A percentile compares a stretch with the other conserved stretches of the same genome.
Conservation (phyloP, 2,113 vertebrate species). For the Melanostigma gelatinosum region DNA sequence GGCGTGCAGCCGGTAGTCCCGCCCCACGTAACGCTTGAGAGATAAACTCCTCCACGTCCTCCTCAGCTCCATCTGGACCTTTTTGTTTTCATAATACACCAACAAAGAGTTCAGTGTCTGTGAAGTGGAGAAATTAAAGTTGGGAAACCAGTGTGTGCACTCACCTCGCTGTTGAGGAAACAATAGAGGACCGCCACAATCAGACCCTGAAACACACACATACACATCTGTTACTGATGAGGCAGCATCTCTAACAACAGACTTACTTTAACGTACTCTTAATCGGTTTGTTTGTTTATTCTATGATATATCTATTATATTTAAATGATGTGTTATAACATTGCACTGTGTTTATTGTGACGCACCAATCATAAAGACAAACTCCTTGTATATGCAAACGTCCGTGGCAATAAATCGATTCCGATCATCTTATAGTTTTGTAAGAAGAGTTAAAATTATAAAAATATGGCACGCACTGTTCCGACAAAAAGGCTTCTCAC, state of each 20-base stretch:
- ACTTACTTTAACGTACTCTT: too few species aligned
- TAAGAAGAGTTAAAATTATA: not conserved
- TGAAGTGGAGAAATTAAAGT: not conserved
- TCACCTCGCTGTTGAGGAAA: constrained; percentile 93
- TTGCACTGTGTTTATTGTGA: too few species aligned
- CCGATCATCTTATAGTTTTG: not conserved
- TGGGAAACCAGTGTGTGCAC: not conserved
- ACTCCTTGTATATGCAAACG: too few species aligned
- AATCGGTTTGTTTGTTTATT: too few species aligned
- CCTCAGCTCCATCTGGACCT: constrained; percentile 92
- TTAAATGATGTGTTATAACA: too few species aligned
- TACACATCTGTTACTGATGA: too few species aligned
- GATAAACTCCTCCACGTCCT: constrained; percentile 87
- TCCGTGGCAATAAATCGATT: too few species aligned
- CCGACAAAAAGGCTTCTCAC: not conserved
- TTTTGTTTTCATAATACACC: not conserved
- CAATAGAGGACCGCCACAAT: constrained; percentile 92
- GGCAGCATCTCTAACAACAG: too few species aligned
- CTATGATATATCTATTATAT: too few species aligned
- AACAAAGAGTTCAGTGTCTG: not conserved
- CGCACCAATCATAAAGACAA: too few species aligned
- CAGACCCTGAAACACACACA: constrained; percentile 83
- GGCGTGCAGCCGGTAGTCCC: constrained; percentile 82
- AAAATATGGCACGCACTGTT: not conserved
- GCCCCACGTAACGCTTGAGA: constrained; percentile 77